Base-by-base conservation (phyloP, 2,113 vertebrate species). In the Ptilonorhynchus violaceus region DNA sequence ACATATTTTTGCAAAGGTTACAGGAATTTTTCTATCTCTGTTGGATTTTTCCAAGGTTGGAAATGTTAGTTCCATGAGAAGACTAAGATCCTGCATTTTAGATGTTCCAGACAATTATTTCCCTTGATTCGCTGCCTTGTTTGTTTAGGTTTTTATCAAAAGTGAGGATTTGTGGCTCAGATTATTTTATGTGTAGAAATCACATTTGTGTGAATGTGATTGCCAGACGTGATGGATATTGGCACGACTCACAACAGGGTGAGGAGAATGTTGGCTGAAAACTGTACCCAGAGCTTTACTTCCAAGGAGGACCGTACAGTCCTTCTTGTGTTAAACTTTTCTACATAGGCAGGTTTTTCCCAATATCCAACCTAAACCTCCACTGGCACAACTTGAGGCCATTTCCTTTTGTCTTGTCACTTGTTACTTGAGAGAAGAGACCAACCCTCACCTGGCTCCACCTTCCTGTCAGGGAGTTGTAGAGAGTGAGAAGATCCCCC, bases 1-100 rank as follows among this genome's bases (percentile, higher is more conserved):
- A 89, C 44, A 52, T 81, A 84, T 72, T 93, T 96, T 83, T 93
- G 60, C 60, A 94, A 93, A 96, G 80, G 83, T 89, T 92, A 92
- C 41, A 87, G 69, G 80, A 89, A 66, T 94, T 90, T 91, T 90
- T 93, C 63, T 92, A 55, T 91, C 93, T 84, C 86, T 94, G 31
- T 58, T 73, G 37, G 37, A 72, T 93, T 96, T 96, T 97, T 95
- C 83, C 91, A 58, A 66, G 53, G 25, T 28, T 94, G 76, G 56
- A 89, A 86, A 67, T 93, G 91, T 79, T 64, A 84, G 27, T 92
- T 93, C 75, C 49, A 52, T 41, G 11, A 86, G n/a, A n/a, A 93
- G 56, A n/a, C n/a, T 46, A 28, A 78, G 44, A 59, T 56, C 25
- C n/a, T 63, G 21, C 31, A 23, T 93, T 90, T 95, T 17, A 52